phyloP scores from a whole-genome alignment of 2,797 vertebrate species.

The Meriones psammophilus region DNA sequence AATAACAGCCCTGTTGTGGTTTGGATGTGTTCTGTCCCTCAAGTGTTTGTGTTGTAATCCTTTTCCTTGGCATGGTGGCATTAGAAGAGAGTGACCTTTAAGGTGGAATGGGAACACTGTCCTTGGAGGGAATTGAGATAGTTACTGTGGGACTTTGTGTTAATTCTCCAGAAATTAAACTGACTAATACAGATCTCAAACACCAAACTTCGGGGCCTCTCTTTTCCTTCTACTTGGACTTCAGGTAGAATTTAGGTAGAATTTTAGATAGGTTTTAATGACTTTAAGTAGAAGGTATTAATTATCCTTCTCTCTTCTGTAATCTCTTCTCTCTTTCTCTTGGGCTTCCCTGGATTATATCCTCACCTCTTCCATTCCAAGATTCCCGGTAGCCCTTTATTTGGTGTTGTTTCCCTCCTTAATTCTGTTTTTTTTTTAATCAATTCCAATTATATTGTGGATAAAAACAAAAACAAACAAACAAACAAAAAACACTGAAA shows the following conservation, averaged over 20 bases:
- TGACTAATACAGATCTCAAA: neutral
- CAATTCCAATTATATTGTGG: conserved; percentile 23
- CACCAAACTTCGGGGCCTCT: neutral
- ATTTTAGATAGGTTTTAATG: no score
- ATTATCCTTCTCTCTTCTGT: no score
- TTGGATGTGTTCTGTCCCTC: neutral
- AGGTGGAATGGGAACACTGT: neutral
- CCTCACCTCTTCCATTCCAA: neutral
- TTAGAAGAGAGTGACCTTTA: neutral
- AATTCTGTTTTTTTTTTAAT: neutral
- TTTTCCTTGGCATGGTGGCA: neutral
- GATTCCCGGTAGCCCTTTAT: neutral
- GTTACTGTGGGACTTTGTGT: neutral
- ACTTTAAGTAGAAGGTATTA: neutral
- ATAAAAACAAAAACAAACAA: neutral
- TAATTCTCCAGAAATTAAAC: neutral
- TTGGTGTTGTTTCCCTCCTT: neutral
- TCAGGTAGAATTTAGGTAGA: no score
- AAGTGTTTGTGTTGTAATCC: neutral
- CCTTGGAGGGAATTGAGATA: neutral
- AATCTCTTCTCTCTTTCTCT: neutral
- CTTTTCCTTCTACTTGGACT: conserved; percentile 10
- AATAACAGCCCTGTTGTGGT: neutral
- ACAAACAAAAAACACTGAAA: neutral
- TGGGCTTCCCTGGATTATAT: neutral